Base-by-base conservation (phyloP, 2,888 invertebrate genomes). In the Caenorhabditis macrosperma region DNA sequence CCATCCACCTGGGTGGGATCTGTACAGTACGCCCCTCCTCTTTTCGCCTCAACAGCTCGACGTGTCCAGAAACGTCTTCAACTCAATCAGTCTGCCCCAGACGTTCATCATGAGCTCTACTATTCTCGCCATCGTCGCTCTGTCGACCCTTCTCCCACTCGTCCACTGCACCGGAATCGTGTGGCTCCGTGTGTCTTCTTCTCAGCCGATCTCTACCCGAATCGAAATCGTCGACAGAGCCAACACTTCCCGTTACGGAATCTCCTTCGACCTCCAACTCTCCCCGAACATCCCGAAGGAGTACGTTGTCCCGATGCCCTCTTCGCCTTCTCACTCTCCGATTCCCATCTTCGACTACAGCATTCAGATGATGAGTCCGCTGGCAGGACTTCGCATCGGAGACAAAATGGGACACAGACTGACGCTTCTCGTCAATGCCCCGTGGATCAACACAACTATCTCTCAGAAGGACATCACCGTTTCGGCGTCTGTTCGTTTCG, bases 241-340 rank as follows among this genome's bases (percentile, higher is more conserved):
- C 15, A 72, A 72, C n/a, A 44, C 57, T 7, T 50, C 74, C 3
- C 26, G 59, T 2, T 74, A 74, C 41, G 74, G 64, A 12, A 64
- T 74, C n/a, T 57, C 74, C 0, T 52, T 74, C 17, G 59, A 64
- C 22, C 7, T 64, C n/a, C 59, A 33, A 30, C 30, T 74, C 0
- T 20, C 6, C 10, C 28, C 64, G 0, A 10, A 20, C 0, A 9
- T 41, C 10, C 26, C 7, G 1, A 61, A 50, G 20, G 61, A 63
- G 22, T 48, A 64, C 2, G 64, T 74, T 0, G 24, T 74, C 6
- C 74, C 74, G n/a, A 60, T 67, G 50, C 66, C 64, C 9, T 20
- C 66, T 1, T 12, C 33, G 0, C 17, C 48, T 28, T 15, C 63
- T 2, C 26, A 17, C 9, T 41, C 38, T 1, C 24, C n/a, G 1